Percentiles rank a stretch among this genome's conserved stretches.
Evolutionary conservation across 2,113 vertebrate genomes (phyloP).

Genomic region (Pseudorasbora parva): DNA sequence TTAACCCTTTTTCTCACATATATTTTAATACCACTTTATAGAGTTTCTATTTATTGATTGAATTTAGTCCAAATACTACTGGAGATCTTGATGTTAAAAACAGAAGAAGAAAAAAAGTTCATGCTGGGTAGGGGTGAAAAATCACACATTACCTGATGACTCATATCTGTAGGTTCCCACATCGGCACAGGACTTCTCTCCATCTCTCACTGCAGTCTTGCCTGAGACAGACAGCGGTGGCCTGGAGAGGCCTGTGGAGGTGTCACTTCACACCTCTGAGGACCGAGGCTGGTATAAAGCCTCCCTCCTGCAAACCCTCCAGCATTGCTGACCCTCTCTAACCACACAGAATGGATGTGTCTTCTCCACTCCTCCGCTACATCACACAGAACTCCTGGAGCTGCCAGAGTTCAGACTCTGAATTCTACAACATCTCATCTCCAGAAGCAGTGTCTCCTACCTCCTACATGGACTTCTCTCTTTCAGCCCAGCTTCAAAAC

Average conservation of each 20-base stretch:
- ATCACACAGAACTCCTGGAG: conserved; percentile 57
- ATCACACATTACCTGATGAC: conserved; percentile 61
- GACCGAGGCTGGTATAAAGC: conserved; percentile 61
- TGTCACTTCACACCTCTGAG: conserved; percentile 69
- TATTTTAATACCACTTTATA: not conserved
- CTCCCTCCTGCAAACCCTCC: conserved; percentile 39
- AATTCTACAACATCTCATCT: conserved; percentile 60
- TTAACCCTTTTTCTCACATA: too few species aligned
- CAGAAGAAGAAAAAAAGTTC: conserved; percentile 24
- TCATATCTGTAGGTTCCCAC: conserved; percentile 60
- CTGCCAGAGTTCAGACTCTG: conserved; percentile 60
- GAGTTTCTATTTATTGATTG: not conserved
- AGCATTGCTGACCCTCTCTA: conserved; percentile 38
- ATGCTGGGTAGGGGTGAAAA: conserved; percentile 55
- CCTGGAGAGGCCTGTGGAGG: conserved; percentile 61
- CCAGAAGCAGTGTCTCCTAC: conserved; percentile 55
- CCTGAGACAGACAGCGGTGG: conserved; percentile 51
- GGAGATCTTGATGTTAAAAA: conserved; percentile 22
- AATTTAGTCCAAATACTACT: not conserved
- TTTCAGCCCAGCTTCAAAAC: conserved; percentile 13
- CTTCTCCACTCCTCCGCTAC: conserved; percentile 49
- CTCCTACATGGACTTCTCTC: conserved; percentile 54
- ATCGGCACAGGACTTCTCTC: conserved; percentile 48
- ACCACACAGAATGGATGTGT: conserved; percentile 56
- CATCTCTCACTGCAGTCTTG: conserved; percentile 23